phyloP scores from a whole-genome alignment of 2,113 vertebrate species.

The Ornithorhynchus anatinus region DNA sequence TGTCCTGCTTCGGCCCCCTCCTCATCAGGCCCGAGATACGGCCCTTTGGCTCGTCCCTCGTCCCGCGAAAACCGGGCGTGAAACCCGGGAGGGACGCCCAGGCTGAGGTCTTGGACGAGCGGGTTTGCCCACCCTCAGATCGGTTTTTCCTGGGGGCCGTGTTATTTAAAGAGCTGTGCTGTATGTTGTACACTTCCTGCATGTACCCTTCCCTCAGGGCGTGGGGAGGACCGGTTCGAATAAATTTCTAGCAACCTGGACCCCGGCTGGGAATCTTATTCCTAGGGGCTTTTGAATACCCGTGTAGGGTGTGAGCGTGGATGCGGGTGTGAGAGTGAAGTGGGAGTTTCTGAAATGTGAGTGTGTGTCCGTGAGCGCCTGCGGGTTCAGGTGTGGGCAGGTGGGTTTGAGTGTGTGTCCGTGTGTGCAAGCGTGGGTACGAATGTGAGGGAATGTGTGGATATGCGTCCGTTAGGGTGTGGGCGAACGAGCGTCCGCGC shows the following conservation, averaged over 20 bases:
- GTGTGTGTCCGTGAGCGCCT: conserved; percentile 44
- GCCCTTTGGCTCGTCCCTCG: neutral
- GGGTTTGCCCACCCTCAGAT: too few species aligned
- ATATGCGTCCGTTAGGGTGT: conserved; percentile 15
- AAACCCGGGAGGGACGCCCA: conserved; percentile 51
- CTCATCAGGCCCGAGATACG: conserved; percentile 24
- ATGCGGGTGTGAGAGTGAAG: conserved; percentile 49
- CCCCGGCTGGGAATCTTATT: conserved; percentile 67
- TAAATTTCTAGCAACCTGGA: conserved; percentile 79
- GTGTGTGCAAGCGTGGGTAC: conserved; percentile 43
- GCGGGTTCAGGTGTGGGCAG: too few species aligned
- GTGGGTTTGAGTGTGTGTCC: conserved; percentile 2
- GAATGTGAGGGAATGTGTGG: conserved; percentile 54
- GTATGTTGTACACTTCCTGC: conserved; percentile 79
- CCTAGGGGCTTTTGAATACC: conserved; percentile 52
- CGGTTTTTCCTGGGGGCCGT: conserved; percentile 74
- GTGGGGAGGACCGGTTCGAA: conserved; percentile 71
- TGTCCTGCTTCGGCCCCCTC: conserved; percentile 49
- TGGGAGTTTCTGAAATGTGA: neutral
- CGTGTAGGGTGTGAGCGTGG: neutral
- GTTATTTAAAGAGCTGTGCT: conserved; percentile 83
- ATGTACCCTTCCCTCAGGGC: conserved; percentile 84
- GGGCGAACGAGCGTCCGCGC: conserved; percentile 56
- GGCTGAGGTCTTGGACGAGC: too few species aligned
- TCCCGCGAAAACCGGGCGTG: conserved; percentile 11